phyloP scores from a whole-genome alignment of 2,888 invertebrate species.

The Andrena dorsata region DNA sequence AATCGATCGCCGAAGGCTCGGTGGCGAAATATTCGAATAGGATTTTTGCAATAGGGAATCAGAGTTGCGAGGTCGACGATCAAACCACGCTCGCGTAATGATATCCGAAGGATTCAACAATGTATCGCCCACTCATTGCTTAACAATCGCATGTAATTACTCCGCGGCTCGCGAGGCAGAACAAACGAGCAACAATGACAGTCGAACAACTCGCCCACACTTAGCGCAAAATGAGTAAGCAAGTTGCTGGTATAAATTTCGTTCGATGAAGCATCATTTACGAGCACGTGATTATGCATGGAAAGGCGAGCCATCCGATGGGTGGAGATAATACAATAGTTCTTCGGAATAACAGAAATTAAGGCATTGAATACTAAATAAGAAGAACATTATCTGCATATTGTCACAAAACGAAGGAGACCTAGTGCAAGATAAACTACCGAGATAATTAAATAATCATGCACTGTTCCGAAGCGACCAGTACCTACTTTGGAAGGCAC shows the following conservation, averaged over 20 bases:
- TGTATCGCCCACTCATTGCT: constrained; percentile 17
- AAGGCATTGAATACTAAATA: too few relatives aligned
- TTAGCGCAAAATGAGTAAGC: constrained; percentile 23
- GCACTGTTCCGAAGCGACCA: too few relatives aligned
- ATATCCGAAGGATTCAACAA: constrained; percentile 12
- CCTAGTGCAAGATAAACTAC: too few relatives aligned
- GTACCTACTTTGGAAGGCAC: too few relatives aligned
- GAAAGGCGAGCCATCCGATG: not conserved
- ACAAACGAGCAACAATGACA: constrained; percentile 34
- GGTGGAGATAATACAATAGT: not conserved
- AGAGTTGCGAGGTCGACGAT: too few relatives aligned
- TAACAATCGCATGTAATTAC: constrained; percentile 34
- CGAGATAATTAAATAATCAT: too few relatives aligned
- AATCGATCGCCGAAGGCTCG: too few relatives aligned
- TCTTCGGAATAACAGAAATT: too few relatives aligned
- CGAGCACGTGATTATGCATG: constrained; percentile 23
- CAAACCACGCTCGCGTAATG: not conserved
- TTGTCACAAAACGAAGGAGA: too few relatives aligned
- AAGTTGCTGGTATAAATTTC: constrained; percentile 21
- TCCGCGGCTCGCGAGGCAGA: constrained; percentile 34
- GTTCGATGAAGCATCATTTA: constrained; percentile 19
- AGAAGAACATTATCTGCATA: too few relatives aligned
- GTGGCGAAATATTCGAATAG: too few relatives aligned
- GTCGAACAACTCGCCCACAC: constrained; percentile 32
- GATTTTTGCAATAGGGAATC: too few relatives aligned